Percentiles rank a stretch among this genome's conserved stretches.
phyloP scores from a whole-genome alignment of 2,888 invertebrate genomes.

The Xanthostigma xanthostigma region DNA sequence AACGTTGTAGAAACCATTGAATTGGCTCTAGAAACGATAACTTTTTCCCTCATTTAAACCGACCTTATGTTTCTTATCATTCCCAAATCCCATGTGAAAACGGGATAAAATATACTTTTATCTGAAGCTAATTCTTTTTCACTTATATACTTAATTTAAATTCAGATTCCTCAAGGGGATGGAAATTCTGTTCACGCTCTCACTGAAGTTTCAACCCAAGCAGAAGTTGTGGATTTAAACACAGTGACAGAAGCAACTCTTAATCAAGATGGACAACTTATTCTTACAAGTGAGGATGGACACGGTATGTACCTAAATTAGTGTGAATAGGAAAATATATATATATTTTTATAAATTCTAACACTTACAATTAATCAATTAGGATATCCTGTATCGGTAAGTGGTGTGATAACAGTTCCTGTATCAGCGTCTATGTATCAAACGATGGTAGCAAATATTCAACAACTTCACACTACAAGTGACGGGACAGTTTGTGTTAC shows the following conservation, averaged over 20 bases:
- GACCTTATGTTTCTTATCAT: too few relatives aligned
- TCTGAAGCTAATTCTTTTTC: too few relatives aligned
- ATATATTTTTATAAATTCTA: conserved; percentile 6
- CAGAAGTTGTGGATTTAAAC: conserved; percentile 77
- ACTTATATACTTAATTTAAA: conserved; percentile 23
- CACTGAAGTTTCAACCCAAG: conserved; percentile 59
- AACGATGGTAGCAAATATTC: conserved; percentile 84
- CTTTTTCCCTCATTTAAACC: too few relatives aligned
- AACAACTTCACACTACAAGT: conserved; percentile 52
- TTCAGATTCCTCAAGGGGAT: conserved; percentile 48
- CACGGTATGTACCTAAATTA: conserved; percentile 51
- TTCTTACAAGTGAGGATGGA: conserved; percentile 88
- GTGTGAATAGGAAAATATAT: conserved; percentile 5
- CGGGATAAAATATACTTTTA: too few relatives aligned
- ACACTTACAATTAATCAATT: conserved; percentile 28
- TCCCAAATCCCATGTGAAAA: too few relatives aligned
- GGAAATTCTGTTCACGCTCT: conserved; percentile 44
- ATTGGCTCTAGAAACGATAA: too few relatives aligned
- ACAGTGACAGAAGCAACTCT: conserved; percentile 81
- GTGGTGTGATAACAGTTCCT: conserved; percentile 90
- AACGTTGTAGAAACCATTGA: too few relatives aligned
- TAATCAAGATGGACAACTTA: conserved; percentile 86
- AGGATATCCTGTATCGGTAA: conserved; percentile 72
- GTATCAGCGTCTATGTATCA: conserved; percentile 93
- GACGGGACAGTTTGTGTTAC: conserved; percentile 74